Evolutionary conservation across 2,888 invertebrate species (phyloP).

Genomic region (Lycaena phlaeas): DNA sequence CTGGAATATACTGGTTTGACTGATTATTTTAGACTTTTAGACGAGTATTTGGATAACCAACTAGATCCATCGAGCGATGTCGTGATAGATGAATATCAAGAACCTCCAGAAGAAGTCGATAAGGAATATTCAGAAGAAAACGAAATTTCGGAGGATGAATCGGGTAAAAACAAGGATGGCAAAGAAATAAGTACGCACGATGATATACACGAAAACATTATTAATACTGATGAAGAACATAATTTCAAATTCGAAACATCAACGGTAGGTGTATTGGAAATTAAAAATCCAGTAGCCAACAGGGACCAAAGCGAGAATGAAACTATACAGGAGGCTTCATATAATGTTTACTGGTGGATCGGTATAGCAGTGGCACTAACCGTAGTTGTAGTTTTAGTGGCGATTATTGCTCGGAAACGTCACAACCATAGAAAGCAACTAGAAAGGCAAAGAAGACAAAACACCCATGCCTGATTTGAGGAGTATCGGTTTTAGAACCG

Average conservation of each 20-base stretch:
- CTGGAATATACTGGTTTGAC: slow-evolving; percentile 63
- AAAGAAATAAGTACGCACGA: slow-evolving; percentile 23
- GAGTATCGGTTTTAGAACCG: slow-evolving; percentile 70
- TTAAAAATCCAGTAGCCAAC: slow-evolving; percentile 49
- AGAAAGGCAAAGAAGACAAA: slow-evolving; percentile 60
- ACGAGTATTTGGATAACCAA: slow-evolving; percentile 67
- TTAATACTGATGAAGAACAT: slow-evolving; percentile 42
- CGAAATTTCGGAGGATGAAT: slow-evolving; percentile 27
- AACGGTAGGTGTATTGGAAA: slow-evolving; percentile 59
- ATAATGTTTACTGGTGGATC: slow-evolving; percentile 66
- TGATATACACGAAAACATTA: slow-evolving; percentile 37
- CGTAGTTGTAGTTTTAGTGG: slow-evolving; percentile 49
- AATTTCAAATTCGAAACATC: slow-evolving; percentile 53
- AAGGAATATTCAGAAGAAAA: slow-evolving; percentile 44
- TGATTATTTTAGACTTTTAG: slow-evolving; percentile 69
- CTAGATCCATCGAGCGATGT: slow-evolving; percentile 42
- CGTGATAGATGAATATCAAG: slow-evolving; percentile 43
- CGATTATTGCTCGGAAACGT: slow-evolving; percentile 62
- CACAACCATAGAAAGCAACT: slow-evolving; percentile 63
- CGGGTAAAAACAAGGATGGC: slow-evolving; percentile 16
- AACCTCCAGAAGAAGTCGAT: slow-evolving; percentile 37
- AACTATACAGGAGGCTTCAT: slow-evolving; percentile 50
- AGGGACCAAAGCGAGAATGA: slow-evolving; percentile 39
- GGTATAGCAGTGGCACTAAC: slow-evolving; percentile 58
- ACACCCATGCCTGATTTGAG: slow-evolving; percentile 61